phyloP scores from a whole-genome alignment of 1,140 invertebrate species.

The Contarinia nasturtii region DNA sequence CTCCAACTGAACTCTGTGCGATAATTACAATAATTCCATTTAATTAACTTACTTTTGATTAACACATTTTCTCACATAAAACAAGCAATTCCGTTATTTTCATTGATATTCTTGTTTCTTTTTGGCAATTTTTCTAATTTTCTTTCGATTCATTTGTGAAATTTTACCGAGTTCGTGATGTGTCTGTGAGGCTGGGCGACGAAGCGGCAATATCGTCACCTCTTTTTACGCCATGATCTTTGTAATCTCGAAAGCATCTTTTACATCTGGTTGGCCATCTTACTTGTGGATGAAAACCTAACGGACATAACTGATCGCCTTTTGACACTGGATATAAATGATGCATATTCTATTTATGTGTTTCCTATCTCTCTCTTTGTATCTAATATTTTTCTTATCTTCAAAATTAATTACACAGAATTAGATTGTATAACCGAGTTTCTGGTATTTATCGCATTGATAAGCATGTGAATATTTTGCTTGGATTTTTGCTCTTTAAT shows the following conservation, averaged over 20 bases:
- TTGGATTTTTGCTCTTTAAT: no score
- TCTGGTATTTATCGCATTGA: no score
- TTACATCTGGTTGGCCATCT: conserved; percentile 84
- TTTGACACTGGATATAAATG: conserved; percentile 60
- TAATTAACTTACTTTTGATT: no score
- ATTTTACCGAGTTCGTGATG: conserved; percentile 33
- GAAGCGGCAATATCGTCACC: conserved; percentile 49
- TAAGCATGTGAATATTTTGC: no score
- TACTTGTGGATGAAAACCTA: conserved; percentile 87
- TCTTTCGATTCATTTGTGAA: background rate
- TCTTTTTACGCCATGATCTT: conserved; percentile 60
- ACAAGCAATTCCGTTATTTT: no score
- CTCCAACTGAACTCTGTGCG: background rate
- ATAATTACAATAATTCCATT: no score
- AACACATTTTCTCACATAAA: no score
- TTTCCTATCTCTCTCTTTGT: no score
- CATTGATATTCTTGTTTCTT: background rate
- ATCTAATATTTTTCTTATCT: no score
- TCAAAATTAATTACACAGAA: no score
- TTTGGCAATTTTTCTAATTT: background rate
- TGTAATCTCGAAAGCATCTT: conserved; percentile 83
- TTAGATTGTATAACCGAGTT: no score
- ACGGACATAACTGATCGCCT: conserved; percentile 70
- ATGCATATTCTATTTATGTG: conserved; percentile 35
- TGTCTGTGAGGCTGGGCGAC: conserved; percentile 51